These are phyloP conservation scores for Danionella dracula DNA, from an alignment of 2,797 vertebrate genomes.

Conservation along the genomic window DNA sequence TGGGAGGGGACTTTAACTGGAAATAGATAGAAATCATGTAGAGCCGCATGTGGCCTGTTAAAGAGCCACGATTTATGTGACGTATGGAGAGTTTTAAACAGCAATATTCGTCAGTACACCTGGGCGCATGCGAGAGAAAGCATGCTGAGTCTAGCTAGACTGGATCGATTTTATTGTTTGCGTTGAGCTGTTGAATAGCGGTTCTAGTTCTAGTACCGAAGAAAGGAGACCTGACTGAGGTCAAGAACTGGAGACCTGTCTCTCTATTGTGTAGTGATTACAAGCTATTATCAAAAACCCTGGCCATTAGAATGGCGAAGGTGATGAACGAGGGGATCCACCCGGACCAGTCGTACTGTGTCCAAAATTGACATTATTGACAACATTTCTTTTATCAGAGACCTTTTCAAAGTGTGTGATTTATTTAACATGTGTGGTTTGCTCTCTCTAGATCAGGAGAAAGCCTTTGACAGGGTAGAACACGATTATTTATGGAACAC, in stretches of 20 bases:
- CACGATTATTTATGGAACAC: not conserved
- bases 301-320: not conserved
- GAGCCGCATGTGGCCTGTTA: not conserved
- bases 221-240: not conserved
- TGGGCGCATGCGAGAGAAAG: not conserved
- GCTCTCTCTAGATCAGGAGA: not conserved
- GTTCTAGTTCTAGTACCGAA: not conserved
- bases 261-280: not conserved
- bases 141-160: not conserved
- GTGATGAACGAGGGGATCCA: not conserved
- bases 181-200: not conserved
- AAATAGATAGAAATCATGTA: not conserved
- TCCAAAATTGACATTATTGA: too few relatives aligned
- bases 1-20: not conserved
- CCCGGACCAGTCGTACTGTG: too few relatives aligned
- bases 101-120: not conserved
- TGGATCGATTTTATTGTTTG: conserved; percentile 1
- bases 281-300: not conserved
- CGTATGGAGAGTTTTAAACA: not conserved
- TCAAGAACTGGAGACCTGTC: not conserved
- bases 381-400: too few relatives aligned
- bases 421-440: too few relatives aligned
- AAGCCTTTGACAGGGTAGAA: not conserved
- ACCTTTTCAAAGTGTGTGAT: too few relatives aligned
- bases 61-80: not conserved